Evolutionary conservation across 1,140 invertebrate genomes (phyloP), one percentile per base, ranked within the genome.

Genomic region (Danaus plexippus): DNA sequence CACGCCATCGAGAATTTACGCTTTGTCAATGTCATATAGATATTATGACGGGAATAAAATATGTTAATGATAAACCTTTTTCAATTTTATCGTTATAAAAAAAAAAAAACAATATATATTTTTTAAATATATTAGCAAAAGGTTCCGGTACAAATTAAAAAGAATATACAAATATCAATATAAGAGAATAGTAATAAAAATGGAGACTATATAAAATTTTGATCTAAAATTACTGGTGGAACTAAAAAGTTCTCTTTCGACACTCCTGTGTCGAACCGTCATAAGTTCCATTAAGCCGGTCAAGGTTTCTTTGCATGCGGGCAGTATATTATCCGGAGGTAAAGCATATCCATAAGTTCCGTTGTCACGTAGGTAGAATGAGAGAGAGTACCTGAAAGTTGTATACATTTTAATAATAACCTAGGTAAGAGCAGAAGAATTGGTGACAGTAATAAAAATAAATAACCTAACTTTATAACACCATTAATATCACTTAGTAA

Each of bases 271-370:
- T 11, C 70, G 58, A 0, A 70, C 73, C 0, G 70, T 74, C 73
- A 84, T 81, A 0, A 80, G 40, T 32, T 78, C 69, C 0, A 67
- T 43, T 1, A 84, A 43, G 7, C 75, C 78, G 0, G 54, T 12
- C 8, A 77, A 22, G 0, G 66, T 63, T 87, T 96, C 95, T 56
- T 90, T 75, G 18, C 89, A 91, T 15, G 92, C 92, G 0, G 92
- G 91, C 10, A 90, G 72, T 50, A 97, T 96, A 70, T 94, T 90
- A 32, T 88, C 75, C 1, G 91, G 86, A 0, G 95, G 95, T 12
- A 97, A 83, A 1, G 94, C 42, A 69, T 96, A 95, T 1, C 94
- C 95, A 59, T 92, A 90, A 22, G 78, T 66, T n/a, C 95, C 94
- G 18, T 85, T 90, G 73, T 96, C 95, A 2, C 94, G 87, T 11